A percentile compares a stretch with the other conserved stretches of the same genome.
Conservation (phyloP, 2,888 invertebrate species). For the Polyommatus icarus region DNA sequence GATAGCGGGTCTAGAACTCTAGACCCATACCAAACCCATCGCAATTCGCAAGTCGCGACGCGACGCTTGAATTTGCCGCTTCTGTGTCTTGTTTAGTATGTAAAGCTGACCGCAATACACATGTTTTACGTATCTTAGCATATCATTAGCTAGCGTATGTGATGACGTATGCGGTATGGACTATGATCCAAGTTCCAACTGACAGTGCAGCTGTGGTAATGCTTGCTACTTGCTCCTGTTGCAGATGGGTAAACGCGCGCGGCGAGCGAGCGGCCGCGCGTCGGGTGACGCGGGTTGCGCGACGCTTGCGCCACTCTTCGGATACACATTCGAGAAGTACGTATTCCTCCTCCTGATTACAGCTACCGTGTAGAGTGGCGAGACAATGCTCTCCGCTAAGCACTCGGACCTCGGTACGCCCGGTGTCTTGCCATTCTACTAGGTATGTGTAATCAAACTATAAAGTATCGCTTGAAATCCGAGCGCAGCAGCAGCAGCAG, state of each 20-base stretch:
- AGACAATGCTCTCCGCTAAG: no score
- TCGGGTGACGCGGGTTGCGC: conserved; percentile 66
- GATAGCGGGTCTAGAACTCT: no score
- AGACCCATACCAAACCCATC: neutral
- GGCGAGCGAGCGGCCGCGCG: conserved; percentile 66
- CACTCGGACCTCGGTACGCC: no score
- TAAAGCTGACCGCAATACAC: neutral
- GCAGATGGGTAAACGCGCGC: conserved; percentile 72
- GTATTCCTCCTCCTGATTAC: conserved; percentile 44
- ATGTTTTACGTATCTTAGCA: no score
- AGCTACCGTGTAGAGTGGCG: no score
- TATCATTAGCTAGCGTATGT: neutral
- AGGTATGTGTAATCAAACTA: no score
- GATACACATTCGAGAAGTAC: conserved; percentile 61
- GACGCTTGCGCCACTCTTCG: conserved; percentile 56
- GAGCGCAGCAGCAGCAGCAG: neutral
- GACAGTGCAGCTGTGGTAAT: conserved; percentile 47
- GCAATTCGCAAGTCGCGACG: no score
- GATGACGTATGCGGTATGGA: neutral
- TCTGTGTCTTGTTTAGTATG: neutral
- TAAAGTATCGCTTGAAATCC: neutral
- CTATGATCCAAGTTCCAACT: neutral
- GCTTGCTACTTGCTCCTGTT: conserved; percentile 59
- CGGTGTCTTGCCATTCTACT: no score
- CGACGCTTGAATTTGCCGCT: neutral